Conservation (phyloP, 1,140 invertebrate species). For the Calycopis cecrops region DNA sequence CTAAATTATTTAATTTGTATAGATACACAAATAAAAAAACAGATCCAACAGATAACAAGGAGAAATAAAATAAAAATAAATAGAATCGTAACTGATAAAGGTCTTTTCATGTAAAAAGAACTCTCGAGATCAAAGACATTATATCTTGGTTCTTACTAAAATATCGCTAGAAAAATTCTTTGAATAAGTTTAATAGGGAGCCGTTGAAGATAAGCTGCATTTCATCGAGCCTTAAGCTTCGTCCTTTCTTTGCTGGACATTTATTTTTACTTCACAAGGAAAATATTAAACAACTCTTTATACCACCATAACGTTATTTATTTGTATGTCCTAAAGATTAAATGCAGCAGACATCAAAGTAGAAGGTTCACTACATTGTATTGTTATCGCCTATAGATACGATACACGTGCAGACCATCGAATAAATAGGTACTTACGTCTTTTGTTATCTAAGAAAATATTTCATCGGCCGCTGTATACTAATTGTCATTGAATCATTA, state of each 20-base stretch:
- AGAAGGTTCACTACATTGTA: too few relatives aligned
- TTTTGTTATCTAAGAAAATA: too few relatives aligned
- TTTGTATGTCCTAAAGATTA: too few relatives aligned
- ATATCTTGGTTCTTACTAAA: conserved; percentile 54
- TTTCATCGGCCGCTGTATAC: too few relatives aligned
- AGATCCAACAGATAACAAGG: not conserved
- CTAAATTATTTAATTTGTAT: too few relatives aligned
- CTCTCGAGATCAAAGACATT: conserved; percentile 48
- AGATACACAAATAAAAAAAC: too few relatives aligned
- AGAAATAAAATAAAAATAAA: conserved; percentile 14
- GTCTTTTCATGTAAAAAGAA: conserved; percentile 7
- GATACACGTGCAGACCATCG: too few relatives aligned
- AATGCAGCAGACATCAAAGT: too few relatives aligned
- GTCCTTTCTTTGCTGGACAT: conserved; percentile 53
- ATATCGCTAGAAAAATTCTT: conserved; percentile 65
- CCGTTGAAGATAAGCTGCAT: conserved; percentile 49
- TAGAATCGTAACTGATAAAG: conserved; percentile 1
- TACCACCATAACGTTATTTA: too few relatives aligned
- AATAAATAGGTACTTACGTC: too few relatives aligned
- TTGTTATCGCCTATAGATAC: too few relatives aligned
- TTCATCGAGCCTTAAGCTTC: conserved; percentile 36
- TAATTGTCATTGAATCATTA: too few relatives aligned
- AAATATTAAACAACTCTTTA: conserved; percentile 15
- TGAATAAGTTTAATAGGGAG: conserved; percentile 54
- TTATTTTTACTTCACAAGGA: conserved; percentile 41